phyloP scores from a whole-genome alignment of 2,888 invertebrate species.

The Aelia acuminata region DNA sequence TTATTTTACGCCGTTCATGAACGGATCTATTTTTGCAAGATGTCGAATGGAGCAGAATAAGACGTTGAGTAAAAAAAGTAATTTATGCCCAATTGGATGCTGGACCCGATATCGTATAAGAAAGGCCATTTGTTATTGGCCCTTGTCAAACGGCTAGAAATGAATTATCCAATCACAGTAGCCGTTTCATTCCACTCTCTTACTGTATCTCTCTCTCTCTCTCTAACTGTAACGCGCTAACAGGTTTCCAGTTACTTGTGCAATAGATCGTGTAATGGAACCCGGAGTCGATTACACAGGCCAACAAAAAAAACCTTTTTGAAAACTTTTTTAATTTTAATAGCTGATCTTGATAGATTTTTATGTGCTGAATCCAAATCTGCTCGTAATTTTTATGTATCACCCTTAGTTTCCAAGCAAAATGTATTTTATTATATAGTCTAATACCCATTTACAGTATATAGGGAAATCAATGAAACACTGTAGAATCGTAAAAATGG shows the following conservation, averaged over 20 bases:
- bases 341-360: too few relatives aligned
- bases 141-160: constrained; percentile 3
- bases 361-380: too few relatives aligned
- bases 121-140: constrained; percentile 3
- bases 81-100: neutral
- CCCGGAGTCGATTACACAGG: neutral
- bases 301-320: too few relatives aligned
- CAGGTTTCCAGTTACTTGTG: constrained; percentile 21
- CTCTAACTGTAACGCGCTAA: neutral
- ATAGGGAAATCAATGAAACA: too few relatives aligned
- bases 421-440: too few relatives aligned
- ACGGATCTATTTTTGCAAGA: neutral
- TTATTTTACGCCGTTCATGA: neutral
- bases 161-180: neutral
- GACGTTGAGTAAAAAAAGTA: constrained; percentile 15
- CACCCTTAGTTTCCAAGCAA: too few relatives aligned
- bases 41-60: neutral
- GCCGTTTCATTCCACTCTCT: neutral
- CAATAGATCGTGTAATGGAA: constrained; percentile 4
- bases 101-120: neutral
- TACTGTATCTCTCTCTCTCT: neutral
- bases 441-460: too few relatives aligned
- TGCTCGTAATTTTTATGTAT: too few relatives aligned
- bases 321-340: too few relatives aligned
- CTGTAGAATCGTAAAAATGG: too few relatives aligned